Conservation (phyloP, 1,140 invertebrate species). For the Apocrypta bakeri region DNA sequence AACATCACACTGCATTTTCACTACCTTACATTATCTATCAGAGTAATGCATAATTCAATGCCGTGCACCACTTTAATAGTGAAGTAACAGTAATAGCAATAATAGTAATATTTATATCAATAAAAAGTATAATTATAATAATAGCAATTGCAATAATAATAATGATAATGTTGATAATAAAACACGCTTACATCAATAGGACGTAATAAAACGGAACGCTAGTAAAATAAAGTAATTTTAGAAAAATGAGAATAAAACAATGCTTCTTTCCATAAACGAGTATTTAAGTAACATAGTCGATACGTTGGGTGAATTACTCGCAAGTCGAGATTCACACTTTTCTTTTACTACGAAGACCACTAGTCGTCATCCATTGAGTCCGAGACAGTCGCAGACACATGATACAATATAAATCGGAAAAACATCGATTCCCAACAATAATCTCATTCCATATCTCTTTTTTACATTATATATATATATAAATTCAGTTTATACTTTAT, state of each 20-base stretch:
- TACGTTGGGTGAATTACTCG: constrained; percentile 42
- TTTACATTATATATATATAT: constrained; percentile 55
- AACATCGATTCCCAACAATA: constrained; percentile 26
- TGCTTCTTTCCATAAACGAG: constrained; percentile 47
- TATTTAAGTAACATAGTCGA: constrained; percentile 59
- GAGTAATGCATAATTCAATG: constrained; percentile 7
- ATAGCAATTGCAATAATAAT: not conserved
- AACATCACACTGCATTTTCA: constrained; percentile 12
- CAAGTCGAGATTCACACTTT: constrained; percentile 13
- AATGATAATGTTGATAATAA: constrained; percentile 6
- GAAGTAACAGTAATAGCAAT: constrained; percentile 10
- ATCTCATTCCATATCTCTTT: constrained; percentile 32
- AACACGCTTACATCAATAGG: constrained; percentile 22
- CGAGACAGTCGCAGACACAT: constrained; percentile 4
- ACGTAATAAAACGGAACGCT: not conserved
- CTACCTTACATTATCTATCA: not conserved
- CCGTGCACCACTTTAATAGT: constrained; percentile 2
- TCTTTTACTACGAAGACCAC: constrained; percentile 19
- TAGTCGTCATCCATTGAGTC: constrained; percentile 12
- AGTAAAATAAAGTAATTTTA: not conserved
- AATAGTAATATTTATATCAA: not conserved
- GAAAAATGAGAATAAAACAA: constrained; percentile 39
- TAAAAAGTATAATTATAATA: not conserved
- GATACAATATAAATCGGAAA: constrained; percentile 20
- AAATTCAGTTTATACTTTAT: constrained; percentile 52